Evolutionary conservation across 2,888 invertebrate genomes (phyloP), one percentile per base, ranked within the genome.

Genomic region (Pachycephus smyrnensis): DNA sequence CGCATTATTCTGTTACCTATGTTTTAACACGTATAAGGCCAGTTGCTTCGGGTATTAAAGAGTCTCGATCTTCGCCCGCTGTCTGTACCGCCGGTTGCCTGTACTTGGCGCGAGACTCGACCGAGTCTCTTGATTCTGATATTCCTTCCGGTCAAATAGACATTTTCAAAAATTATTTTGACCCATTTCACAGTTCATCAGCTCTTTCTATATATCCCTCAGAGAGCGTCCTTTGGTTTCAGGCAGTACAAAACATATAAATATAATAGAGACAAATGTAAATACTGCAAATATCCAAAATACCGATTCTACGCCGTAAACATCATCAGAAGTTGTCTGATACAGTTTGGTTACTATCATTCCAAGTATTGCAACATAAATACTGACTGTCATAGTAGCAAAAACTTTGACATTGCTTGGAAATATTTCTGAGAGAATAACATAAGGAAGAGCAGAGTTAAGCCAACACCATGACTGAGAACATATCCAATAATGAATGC

Each of bases 181-280:
- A 23, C 15, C 40, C 15, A 23, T 40, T 23, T 40, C 40, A 23
- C 6, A 69, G 71, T 73, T n/a, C 30, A 77, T 79, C 15, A 90
- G 78, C 76, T 84, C 82, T 77, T 86, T 84, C 81, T 91, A 90
- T 36, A 91, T 91, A 76, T 89, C 87, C 77, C 90, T 89, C 77
- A 91, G 78, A 11, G 89, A 88, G 79, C 89, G 88, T 1, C 89
- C 90, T 82, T 89, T 90, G 9, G 91, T 91, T 84, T 90, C 91
- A 0, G 89, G 89, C 9, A 91, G 82, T 69, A 82, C 83, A 32
- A 81, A 84, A 73, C 85, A 85, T 73, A 83, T 87, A 55, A 88
- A 89, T 6, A 88, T 55, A 1, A 82, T 80, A 9, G 85, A 84
- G 6, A 84, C 0, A 11, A 86, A 75, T 33, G 82, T 82, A 77